Evolutionary conservation across 2,888 invertebrate species (phyloP), one percentile per base, ranked within the genome.

Genomic region (Micoletzkya japonica): DNA sequence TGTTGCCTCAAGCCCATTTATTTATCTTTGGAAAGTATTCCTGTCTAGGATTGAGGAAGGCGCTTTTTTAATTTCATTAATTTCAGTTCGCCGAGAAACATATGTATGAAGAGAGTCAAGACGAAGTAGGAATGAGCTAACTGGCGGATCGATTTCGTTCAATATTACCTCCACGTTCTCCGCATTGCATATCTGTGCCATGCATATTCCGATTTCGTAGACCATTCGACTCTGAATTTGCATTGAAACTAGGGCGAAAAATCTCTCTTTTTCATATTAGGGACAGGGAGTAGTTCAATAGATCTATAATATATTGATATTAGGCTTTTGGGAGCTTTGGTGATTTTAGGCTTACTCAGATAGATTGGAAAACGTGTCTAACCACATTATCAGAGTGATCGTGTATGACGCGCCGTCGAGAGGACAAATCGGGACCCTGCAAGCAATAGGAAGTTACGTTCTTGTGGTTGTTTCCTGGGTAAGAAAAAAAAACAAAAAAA

Each of bases 181-280:
- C 14, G 73, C 77, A 32, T 77, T 75, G 20, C 76, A 72, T 2
- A 83, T 26, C 60, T 82, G 81, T 0, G 77, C 80, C 71, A 81
- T 78, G 54, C 81, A 81, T 52, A 76, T 70, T 4, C 76, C 77
- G 17, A 83, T 52, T 72, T 83, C 83, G 73, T 73, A 83, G 10
- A 82, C 71, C 49, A 82, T 74, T 30, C 81, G 70, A 14, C 63
- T 72, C 76, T 66, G 56, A 61, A 61, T 0, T n/a, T 7, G 24
- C n/a, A 54, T 17, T 6, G 24, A 24, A n/a, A 54, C 54, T 14
- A 24, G 26, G 7, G 54, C 7, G n/a, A 54, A 7, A 26, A n/a
- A 14, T 54, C 54, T n/a, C 54, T 10, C 7, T 24, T 26, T 54
- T 54, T 6, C 24, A 54, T 7, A 54, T 4, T 28, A 10, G 10